Evolutionary conservation across 1,140 invertebrate genomes (phyloP), one percentile per base, ranked within the genome.

Genomic region (Rhynchophorus ferrugineus): DNA sequence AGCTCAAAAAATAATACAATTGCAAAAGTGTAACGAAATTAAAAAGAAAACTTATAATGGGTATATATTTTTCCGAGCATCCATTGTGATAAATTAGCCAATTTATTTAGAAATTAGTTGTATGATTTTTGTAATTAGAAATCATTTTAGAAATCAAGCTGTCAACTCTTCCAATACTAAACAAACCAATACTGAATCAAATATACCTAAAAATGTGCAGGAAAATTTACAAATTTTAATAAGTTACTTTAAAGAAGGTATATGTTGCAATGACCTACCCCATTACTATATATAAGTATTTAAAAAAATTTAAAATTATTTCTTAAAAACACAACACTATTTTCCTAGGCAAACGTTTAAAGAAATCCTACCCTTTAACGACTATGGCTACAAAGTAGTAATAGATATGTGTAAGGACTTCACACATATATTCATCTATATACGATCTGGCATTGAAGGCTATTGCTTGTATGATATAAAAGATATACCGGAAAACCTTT

Each of bases 401-500:
- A 56, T 56, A 44, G 42, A 59, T 11, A 55, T 59, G 34, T 59
- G 58, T 43, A 20, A 44, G 13, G 33, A 21, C 34, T 50, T 56
- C 21, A 47, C 45, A 17, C 20, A 51, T 7, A 56, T 59, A 19
- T 59, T 56, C 43, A 49, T 54, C 18, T 59, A 54, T 34, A 47
- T 54, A 2, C 21, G 49, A 19, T 54, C 58, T 2, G 49, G 41
- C 8, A 5, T n/a, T 7, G 58, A 50, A 6, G 58, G 56, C 46
- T 59, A 46, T 43, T 56, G 50, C 21, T 35, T 59, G 17, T 59
- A 49, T 35, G 58, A 59, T 43, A 55, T 7, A 21, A 56, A 56
- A 46, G 54, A 54, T 7, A 46, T 56, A 18, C 58, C 58, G 2
- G 21, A 38, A 5, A 39, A 3, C 9, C 44, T 38, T 8, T 42